These are phyloP conservation scores for Protophormia terraenovae DNA, from an alignment of 2,888 invertebrate species.

Conservation along the genomic window DNA sequence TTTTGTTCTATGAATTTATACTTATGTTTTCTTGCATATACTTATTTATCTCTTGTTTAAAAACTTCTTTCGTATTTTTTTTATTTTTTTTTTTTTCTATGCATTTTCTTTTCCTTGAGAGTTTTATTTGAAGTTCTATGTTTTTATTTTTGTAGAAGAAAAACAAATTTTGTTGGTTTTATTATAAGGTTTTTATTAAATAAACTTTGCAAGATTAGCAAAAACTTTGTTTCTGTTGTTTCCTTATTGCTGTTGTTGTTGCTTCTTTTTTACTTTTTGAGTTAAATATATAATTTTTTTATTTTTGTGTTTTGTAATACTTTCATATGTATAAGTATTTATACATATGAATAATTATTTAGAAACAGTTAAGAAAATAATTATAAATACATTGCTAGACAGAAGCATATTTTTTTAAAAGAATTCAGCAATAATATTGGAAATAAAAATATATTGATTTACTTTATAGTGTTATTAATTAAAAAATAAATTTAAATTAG, in stretches of 20 bases:
- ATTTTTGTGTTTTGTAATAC: background rate
- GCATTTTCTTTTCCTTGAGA: conserved; percentile 12
- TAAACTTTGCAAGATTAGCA: conserved; percentile 65
- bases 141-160: conserved; percentile 12
- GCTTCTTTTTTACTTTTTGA: background rate
- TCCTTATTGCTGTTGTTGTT: conserved; percentile 18
- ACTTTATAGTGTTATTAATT: no score
- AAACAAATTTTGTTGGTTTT: conserved; percentile 47
- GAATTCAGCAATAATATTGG: no score
- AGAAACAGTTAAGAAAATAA: background rate
- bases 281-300: conserved; percentile 23
- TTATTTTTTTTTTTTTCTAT: background rate
- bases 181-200: conserved; percentile 65
- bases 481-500: no score
- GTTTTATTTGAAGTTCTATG: conserved; percentile 25
- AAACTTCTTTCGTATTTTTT: no score
- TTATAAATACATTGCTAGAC: background rate
- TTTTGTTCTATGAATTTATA: conserved; percentile 29
- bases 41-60: conserved; percentile 43
- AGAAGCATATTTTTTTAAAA: no score
- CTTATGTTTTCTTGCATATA: conserved; percentile 20
- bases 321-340: background rate
- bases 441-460: no score
- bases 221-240: conserved; percentile 24
- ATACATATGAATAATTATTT: background rate